Evolutionary conservation across 2,888 invertebrate species (phyloP).

Genomic region (Agrotis exclamationis): DNA sequence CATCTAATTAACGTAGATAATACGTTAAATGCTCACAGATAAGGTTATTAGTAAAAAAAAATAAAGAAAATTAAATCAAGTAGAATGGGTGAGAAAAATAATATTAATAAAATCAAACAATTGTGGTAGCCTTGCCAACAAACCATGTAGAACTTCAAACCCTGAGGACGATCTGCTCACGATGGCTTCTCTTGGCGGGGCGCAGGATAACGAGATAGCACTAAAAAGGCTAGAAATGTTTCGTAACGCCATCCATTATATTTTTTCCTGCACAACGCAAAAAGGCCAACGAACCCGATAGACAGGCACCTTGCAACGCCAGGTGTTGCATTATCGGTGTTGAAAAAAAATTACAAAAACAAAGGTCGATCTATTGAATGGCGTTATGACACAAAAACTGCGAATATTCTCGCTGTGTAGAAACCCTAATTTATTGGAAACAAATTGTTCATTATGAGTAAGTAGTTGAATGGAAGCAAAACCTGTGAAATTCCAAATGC

Average conservation of each 20-base stretch:
- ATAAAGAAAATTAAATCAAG: conserved; percentile 40
- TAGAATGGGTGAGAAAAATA: conserved; percentile 56
- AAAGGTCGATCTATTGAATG: conserved; percentile 71
- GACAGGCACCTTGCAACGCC: conserved; percentile 65
- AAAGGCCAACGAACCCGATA: conserved; percentile 70
- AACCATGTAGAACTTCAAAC: conserved; percentile 84
- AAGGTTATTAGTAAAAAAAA: conserved; percentile 30
- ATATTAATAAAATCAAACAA: conserved; percentile 62
- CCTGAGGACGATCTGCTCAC: conserved; percentile 85
- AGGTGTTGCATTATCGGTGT: conserved; percentile 68
- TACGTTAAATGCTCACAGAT: conserved; percentile 23
- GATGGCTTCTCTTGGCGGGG: conserved; percentile 79
- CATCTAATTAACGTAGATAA: conserved; percentile 37
- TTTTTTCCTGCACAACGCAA: conserved; percentile 57
- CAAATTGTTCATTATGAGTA: conserved; percentile 47
- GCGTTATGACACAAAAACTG: conserved; percentile 72
- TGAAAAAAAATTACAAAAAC: conserved; percentile 65
- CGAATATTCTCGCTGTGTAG: conserved; percentile 54
- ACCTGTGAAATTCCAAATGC: conserved; percentile 34
- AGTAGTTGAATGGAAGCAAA: conserved; percentile 50
- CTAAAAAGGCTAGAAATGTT: conserved; percentile 72
- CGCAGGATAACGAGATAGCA: conserved; percentile 72
- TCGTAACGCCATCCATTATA: conserved; percentile 76
- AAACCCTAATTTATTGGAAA: conserved; percentile 60
- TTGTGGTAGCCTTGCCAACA: conserved; percentile 84